These are phyloP conservation scores for Babylonia areolata DNA, from an alignment of 1,140 invertebrate genomes.

Conservation along the genomic window DNA sequence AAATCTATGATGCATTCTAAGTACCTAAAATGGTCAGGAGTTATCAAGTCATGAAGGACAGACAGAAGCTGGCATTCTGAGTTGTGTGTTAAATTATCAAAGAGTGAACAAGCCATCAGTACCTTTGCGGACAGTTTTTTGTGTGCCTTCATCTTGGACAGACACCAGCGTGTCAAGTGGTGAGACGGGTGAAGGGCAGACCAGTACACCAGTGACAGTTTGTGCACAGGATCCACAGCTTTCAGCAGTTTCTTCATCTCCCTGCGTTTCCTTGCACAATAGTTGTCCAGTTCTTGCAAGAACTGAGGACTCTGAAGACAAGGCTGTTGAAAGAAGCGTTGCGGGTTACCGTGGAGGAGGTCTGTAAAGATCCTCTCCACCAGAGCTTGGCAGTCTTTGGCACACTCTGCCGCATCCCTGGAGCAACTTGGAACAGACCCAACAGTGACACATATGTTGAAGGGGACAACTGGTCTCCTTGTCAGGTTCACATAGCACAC, in stretches of 20 bases:
- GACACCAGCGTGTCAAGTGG: not conserved
- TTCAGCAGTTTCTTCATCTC: not conserved
- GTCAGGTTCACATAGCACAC: not conserved
- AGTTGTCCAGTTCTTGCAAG: not conserved
- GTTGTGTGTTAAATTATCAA: not conserved
- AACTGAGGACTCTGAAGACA: not conserved
- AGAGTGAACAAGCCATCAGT: not conserved
- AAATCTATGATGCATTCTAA: not conserved
- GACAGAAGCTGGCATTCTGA: not conserved
- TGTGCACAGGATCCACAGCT: not conserved
- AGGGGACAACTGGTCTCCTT: not conserved
- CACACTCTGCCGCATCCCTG: not conserved
- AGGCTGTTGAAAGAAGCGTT: not conserved
- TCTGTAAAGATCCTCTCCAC: not conserved
- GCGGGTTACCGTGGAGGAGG: not conserved
- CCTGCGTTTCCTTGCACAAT: not conserved
- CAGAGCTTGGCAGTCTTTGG: not conserved
- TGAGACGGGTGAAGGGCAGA: not conserved
- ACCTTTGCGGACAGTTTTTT: not conserved
- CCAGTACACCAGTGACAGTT: slow-evolving; percentile 22
- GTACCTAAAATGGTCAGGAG: not conserved
- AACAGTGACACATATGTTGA: not conserved
- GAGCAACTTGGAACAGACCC: not conserved
- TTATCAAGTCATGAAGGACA: not conserved
- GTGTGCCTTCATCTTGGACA: not conserved